A percentile compares a stretch with the other conserved stretches of the same genome.
Evolutionary conservation across 2,113 vertebrate species (phyloP).

Genomic region (Spizaetus ornatus): DNA sequence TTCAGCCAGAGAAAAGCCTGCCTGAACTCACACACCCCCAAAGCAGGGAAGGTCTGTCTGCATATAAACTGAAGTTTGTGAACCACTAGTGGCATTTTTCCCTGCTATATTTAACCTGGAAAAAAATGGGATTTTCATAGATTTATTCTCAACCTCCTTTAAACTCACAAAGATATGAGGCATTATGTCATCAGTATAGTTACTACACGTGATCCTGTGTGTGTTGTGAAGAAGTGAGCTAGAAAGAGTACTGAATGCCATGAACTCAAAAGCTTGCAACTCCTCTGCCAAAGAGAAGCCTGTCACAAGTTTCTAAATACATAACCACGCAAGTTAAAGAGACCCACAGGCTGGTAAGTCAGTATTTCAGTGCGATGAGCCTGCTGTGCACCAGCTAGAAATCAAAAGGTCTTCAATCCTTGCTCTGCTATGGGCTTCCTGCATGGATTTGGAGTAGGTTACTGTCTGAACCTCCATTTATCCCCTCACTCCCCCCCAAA

Average conservation of each 20-base stretch:
- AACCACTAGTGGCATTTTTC: neutral
- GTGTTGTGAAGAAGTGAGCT: neutral
- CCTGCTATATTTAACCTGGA: neutral
- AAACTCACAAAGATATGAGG: neutral
- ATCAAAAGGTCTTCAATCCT: neutral
- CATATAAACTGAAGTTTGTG: neutral
- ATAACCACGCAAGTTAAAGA: neutral
- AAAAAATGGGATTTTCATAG: neutral
- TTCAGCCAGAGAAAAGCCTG: neutral
- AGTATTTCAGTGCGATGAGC: neutral
- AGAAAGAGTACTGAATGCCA: neutral
- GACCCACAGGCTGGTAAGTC: neutral
- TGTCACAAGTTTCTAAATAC: constrained; percentile 32
- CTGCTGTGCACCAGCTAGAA: neutral
- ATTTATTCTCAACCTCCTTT: constrained; percentile 11
- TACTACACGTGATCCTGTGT: neutral
- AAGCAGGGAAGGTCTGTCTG: neutral
- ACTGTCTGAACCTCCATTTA: neutral
- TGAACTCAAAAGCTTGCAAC: neutral
- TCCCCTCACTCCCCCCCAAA: neutral
- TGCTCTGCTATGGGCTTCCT: neutral
- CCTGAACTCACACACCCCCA: neutral
- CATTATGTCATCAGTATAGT: neutral
- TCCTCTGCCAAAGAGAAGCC: constrained; percentile 5
- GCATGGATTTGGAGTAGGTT: neutral